Evolutionary conservation across 1,140 invertebrate genomes (phyloP), one percentile per base, ranked within the genome.

Genomic region (Caenorhabditis remanei): DNA sequence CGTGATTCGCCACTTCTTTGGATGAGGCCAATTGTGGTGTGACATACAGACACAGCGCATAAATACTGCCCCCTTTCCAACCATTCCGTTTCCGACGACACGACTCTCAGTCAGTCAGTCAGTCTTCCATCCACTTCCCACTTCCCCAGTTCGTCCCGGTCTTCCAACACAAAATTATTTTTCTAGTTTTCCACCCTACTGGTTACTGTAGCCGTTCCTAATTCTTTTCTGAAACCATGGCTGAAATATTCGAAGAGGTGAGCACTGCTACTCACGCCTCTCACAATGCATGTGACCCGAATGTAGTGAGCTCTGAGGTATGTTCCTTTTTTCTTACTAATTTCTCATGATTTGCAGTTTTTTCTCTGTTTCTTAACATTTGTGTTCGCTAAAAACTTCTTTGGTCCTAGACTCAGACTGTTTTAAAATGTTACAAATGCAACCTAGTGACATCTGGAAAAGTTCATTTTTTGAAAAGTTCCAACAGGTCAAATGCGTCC

Each of bases 11-110:
- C 71, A 79, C 71, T 79, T 79, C 71, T 79, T 79, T 79, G 71
- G 71, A 79, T 79, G 71, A 79, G 71, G 71, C 71, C 71, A 79
- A 79, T 79, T 79, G 71, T 79, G 71, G 71, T 79, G 71, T 79
- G 46, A 50, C 46, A 79, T 79, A 79, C 71, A 79, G 71, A 79
- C 71, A 53, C 46, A 13, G 2, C 43, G 19, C 71, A 53, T 50
- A 79, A 50, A 79, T 50, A 79, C 46, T 50, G 46, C n/a, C 46
- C n/a, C 71, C 71, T 46, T 41, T 50, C 71, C 71, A 79, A 79
- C 46, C 71, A 79, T 79, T 79, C 71, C 46, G 71, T 79, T 79
- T 79, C 71, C 46, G 71, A 32, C 71, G 40, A n/a, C n/a, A 32
- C 46, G 71, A 53, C 71, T 50, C 67, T 21, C 71, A 53, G 46